phyloP scores from a whole-genome alignment of 2,888 invertebrate genomes.

The Andrena haemorrhoa region DNA sequence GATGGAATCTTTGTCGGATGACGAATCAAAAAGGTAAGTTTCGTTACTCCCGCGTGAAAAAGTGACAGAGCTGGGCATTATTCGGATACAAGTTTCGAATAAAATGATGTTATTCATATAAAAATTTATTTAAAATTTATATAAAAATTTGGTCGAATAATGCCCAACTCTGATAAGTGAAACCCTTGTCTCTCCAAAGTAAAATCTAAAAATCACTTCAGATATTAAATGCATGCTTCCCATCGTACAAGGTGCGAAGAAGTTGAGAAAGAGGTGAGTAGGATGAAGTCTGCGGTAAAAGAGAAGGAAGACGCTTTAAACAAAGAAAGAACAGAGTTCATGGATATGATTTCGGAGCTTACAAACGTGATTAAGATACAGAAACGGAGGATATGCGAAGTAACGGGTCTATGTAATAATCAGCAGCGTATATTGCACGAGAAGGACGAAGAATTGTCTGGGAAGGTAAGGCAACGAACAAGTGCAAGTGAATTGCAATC shows the following conservation, averaged over 20 bases:
- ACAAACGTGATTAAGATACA: slow-evolving; percentile 70
- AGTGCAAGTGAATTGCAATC: neutral
- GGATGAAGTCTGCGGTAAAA: slow-evolving; percentile 62
- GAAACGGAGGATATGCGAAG: slow-evolving; percentile 71
- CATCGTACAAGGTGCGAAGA: slow-evolving; percentile 67
- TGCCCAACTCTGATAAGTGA: neutral
- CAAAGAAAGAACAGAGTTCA: slow-evolving; percentile 68
- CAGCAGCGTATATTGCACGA: slow-evolving; percentile 67
- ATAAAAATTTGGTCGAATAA: no score
- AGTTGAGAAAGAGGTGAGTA: slow-evolving; percentile 67
- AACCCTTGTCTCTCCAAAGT: slow-evolving; percentile 1
- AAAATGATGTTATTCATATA: no score
- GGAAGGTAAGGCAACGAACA: slow-evolving; percentile 61
- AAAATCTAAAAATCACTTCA: slow-evolving; percentile 32
- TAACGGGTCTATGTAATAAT: slow-evolving; percentile 69
- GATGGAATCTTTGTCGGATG: slow-evolving; percentile 64
- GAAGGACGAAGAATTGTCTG: slow-evolving; percentile 64
- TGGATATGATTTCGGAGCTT: slow-evolving; percentile 68
- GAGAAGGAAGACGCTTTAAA: slow-evolving; percentile 70
- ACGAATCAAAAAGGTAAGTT: slow-evolving; percentile 71
- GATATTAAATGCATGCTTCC: slow-evolving; percentile 55
- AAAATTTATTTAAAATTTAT: no score
- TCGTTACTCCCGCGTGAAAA: neutral
- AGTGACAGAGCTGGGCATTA: no score
- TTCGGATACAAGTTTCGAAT: no score